phyloP scores from a whole-genome alignment of 2,888 invertebrate species.

The Cephalotes varians region DNA sequence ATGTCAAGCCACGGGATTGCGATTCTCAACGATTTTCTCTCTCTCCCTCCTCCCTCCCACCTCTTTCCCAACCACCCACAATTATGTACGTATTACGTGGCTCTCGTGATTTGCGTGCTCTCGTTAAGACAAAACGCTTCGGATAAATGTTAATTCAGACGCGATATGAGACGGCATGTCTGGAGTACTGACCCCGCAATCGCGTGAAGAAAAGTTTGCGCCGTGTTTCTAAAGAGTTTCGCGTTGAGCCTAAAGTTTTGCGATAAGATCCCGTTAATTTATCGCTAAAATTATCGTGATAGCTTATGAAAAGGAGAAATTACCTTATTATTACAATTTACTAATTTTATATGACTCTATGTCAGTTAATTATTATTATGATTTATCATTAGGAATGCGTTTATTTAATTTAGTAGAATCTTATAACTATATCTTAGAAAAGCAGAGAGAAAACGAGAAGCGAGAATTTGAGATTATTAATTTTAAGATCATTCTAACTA shows the following conservation, averaged over 20 bases:
- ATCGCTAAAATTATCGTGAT: constrained; percentile 2
- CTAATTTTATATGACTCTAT: not conserved
- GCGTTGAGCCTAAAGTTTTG: not conserved
- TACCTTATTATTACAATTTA: constrained; percentile 6
- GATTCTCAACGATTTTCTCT: constrained; percentile 73
- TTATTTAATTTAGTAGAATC: not conserved
- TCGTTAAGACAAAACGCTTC: constrained; percentile 37
- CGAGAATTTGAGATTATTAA: not conserved
- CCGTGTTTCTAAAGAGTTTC: constrained; percentile 12
- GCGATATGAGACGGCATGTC: constrained; percentile 6
- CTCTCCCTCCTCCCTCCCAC: constrained; percentile 27
- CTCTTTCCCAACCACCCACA: not conserved
- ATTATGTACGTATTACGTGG: constrained; percentile 13
- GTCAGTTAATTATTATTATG: not conserved
- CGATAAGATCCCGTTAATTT: constrained; percentile 9
- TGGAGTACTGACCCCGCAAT: constrained; percentile 12
- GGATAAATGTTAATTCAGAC: constrained; percentile 36
- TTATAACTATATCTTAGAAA: not conserved
- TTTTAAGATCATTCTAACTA: not conserved
- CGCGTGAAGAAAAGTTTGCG: constrained; percentile 38
- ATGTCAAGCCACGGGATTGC: constrained; percentile 80
- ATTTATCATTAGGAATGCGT: not conserved
- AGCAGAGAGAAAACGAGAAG: not conserved
- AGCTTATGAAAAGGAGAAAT: constrained; percentile 12
- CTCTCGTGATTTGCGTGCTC: constrained; percentile 36